These are phyloP conservation scores for Chelon labrosus DNA, from an alignment of 2,797 vertebrate species.

Conservation along the genomic window DNA sequence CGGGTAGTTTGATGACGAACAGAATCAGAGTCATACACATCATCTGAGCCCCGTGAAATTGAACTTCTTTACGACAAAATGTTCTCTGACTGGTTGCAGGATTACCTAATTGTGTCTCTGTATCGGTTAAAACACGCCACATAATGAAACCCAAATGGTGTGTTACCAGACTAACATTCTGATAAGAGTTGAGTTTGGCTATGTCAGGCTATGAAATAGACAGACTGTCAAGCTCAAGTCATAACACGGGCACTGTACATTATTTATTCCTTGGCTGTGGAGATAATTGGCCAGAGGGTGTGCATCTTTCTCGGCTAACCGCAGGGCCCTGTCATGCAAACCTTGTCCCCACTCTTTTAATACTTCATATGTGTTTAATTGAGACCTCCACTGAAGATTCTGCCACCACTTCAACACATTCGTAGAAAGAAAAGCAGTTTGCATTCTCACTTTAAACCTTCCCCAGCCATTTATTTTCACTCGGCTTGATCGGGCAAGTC, in stretches of 20 bases:
- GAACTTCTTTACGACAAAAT: no score
- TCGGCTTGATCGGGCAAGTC: background rate
- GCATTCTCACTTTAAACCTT: no score
- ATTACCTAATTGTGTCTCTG: no score
- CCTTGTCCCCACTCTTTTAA: conserved; percentile 17
- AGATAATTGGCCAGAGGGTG: conserved; percentile 23
- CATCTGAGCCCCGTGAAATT: no score
- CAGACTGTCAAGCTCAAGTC: background rate
- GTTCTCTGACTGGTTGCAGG: no score
- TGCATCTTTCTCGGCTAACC: conserved; percentile 18
- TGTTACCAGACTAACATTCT: no score
- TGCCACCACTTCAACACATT: background rate
- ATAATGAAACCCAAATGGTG: no score
- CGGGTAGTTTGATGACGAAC: no score
- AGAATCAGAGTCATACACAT: no score
- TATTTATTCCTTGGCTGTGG: conserved; percentile 4
- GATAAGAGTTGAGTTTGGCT: no score
- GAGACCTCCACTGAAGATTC: background rate
- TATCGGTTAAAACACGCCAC: no score
- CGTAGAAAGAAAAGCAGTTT: background rate
- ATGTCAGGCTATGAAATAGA: background rate
- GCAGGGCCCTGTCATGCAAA: background rate
- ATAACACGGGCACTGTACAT: background rate
- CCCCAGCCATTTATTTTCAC: no score
- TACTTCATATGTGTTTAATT: conserved; percentile 22